A percentile compares a stretch with the other conserved stretches of the same genome.
phyloP scores from a whole-genome alignment of 2,888 invertebrate genomes.

The Hyalella azteca region DNA sequence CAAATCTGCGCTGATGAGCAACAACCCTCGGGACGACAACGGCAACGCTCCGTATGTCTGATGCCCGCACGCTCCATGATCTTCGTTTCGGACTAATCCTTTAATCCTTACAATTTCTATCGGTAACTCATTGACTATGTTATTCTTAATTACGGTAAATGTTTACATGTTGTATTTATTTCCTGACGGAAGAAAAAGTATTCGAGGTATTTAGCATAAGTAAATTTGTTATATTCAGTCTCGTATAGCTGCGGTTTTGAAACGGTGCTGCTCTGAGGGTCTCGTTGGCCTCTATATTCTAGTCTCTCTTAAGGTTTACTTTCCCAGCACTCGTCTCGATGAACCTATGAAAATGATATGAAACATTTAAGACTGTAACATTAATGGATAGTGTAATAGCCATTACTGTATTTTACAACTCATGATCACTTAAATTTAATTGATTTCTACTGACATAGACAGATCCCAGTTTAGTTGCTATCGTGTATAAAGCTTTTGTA shows the following conservation, averaged over 20 bases:
- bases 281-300: background rate
- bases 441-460: background rate
- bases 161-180: background rate
- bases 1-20: conserved; percentile 21
- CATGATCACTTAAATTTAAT: background rate
- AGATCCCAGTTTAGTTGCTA: background rate
- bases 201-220: background rate
- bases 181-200: background rate
- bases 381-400: background rate
- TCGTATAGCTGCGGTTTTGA: background rate
- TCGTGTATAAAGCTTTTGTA: conserved; percentile 21
- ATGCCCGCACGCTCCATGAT: background rate
- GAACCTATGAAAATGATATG: background rate
- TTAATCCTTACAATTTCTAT: background rate
- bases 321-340: too few relatives aligned
- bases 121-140: background rate
- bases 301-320: background rate
- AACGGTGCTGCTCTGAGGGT: background rate
- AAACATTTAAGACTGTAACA: background rate
- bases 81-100: background rate
- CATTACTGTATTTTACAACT: conserved; percentile 20
- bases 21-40: conserved; percentile 42
- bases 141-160: background rate
- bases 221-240: background rate
- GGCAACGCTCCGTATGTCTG: conserved; percentile 38